Evolutionary conservation across 2,888 invertebrate species (phyloP), one percentile per base, ranked within the genome.

Genomic region (Apoderus coryli): DNA sequence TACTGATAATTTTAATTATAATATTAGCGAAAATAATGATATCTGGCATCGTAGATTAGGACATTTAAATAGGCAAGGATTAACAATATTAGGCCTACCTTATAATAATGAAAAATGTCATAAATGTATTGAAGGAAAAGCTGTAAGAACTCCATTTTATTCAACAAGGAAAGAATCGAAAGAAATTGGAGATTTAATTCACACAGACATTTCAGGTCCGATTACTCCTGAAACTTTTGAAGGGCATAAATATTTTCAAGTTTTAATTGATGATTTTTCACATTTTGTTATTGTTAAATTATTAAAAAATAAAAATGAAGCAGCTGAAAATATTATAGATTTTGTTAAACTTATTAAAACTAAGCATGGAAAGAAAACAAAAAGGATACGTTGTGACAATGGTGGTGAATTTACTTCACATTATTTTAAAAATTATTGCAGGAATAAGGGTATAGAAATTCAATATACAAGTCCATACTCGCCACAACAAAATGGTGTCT

Each of bases 401-500:
- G 31, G 29, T 27, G 22, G 26, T 9, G 33, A 42, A 34, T 34
- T 28, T 34, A 22, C 27, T 4, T 22, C 37, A 32, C 16, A 31
- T 28, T 13, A 31, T 12, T 32, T 41, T 14, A 29, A 37, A 16
- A n/a, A 37, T 29, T 37, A 28, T 31, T 34, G 36, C 28, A 32
- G 14, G 13, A 25, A 26, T 16, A 32, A 32, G 26, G 37, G 35
- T 7, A 35, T 35, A 11, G 19, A 27, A 14, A 16, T 34, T 7
- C 27, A 37, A 23, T 43, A 41, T 29, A 46, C 44, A 12, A 13
- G 33, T 4, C 25, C 37, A 13, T 41, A 45, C 32, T 35, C 25
- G 25, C 40, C 40, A 12, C 39, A 45, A 33, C 28, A 41, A 27
- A 45, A 46, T 23, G 44, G 40, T 3, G 36, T 27, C 25, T 29